These are phyloP conservation scores for Miichthys miiuy DNA, from an alignment of 2,797 vertebrate genomes.

Conservation along the genomic window DNA sequence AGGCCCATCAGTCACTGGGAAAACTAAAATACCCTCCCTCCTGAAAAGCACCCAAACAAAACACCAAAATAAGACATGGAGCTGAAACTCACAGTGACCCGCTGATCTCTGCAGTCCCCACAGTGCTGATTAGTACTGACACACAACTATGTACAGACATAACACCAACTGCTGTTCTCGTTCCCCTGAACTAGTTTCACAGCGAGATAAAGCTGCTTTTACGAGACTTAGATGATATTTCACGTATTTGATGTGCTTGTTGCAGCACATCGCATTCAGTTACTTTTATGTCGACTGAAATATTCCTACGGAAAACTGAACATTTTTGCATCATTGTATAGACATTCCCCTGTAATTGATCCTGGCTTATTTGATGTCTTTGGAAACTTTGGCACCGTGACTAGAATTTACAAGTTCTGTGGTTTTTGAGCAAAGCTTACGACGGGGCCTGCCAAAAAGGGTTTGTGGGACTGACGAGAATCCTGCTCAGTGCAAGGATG, in stretches of 20 bases:
- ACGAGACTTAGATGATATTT: neutral
- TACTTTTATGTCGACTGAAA: neutral
- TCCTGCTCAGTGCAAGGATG: slow-evolving; percentile 25
- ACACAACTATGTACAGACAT: slow-evolving; percentile 37
- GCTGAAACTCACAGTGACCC: slow-evolving; percentile 58
- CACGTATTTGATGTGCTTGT: neutral
- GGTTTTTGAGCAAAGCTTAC: slow-evolving; percentile 34
- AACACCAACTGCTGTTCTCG: slow-evolving; percentile 17
- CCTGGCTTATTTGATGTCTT: slow-evolving; percentile 24
- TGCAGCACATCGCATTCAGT: neutral
- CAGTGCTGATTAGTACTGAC: slow-evolving; percentile 36
- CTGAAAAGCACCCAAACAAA: slow-evolving; percentile 71
- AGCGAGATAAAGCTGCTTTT: neutral
- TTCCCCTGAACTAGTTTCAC: neutral
- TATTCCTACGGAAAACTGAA: neutral
- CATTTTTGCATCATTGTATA: neutral
- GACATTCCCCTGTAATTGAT: slow-evolving; percentile 26
- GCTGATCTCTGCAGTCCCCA: slow-evolving; percentile 55
- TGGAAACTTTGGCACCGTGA: slow-evolving; percentile 41
- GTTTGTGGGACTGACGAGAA: slow-evolving; percentile 27
- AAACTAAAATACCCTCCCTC: slow-evolving; percentile 65
- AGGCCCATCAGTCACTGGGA: slow-evolving; percentile 66
- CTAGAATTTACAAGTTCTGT: slow-evolving; percentile 45
- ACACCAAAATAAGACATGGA: slow-evolving; percentile 67
- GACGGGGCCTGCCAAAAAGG: slow-evolving; percentile 33